Base-by-base conservation (phyloP, 2,797 vertebrate species). In the Centroberyx gerrardi region DNA sequence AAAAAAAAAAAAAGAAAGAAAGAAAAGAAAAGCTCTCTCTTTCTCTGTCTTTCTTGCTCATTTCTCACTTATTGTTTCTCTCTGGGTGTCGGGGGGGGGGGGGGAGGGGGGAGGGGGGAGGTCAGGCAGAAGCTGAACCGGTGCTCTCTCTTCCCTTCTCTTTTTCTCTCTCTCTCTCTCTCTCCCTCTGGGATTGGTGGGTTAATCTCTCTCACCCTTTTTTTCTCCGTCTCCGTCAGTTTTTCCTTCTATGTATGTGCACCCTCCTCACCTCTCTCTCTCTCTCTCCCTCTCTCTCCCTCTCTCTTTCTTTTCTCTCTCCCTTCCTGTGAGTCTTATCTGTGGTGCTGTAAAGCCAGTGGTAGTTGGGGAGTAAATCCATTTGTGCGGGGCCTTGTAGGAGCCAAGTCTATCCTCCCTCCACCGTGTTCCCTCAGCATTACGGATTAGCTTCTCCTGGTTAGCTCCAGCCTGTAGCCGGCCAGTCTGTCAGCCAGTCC, bases 381-480 rank as follows among this genome's bases (percentile, higher is more conserved):
- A 77, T 81, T 82, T 76, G 73, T 70, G 62, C 77, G 78, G 67
- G 22, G 36, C 73, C 72, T 81, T 62, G 72, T 71, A 77, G 68
- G 78, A 72, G 74, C 36, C 70, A 14, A 58, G 66, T 74, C 61
- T 46, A 40, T 13, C 64, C 55, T 46, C 29, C 33, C 31, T 8
- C 33, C 22, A 48, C 5, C 8, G 2, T 31, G 22, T 22, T 31
- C 15, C 59, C 55, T 15, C 48, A 74, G 74, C 38, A 65, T 59
- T 52, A 60, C 1, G 72, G 88, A 90, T 90, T 88, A 90, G 75
- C 84, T 15, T 31, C 64, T 67, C 27, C 15, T 61, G 68, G 78
- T 78, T 87, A 90, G 60, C 80, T 79, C 76, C 79, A 63, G 53
- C 70, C 73, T 53, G 14, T 33, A 77, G 78, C 80, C 82, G 76